Conservation (phyloP, 2,888 invertebrate genomes). For the Melieria omissa region DNA sequence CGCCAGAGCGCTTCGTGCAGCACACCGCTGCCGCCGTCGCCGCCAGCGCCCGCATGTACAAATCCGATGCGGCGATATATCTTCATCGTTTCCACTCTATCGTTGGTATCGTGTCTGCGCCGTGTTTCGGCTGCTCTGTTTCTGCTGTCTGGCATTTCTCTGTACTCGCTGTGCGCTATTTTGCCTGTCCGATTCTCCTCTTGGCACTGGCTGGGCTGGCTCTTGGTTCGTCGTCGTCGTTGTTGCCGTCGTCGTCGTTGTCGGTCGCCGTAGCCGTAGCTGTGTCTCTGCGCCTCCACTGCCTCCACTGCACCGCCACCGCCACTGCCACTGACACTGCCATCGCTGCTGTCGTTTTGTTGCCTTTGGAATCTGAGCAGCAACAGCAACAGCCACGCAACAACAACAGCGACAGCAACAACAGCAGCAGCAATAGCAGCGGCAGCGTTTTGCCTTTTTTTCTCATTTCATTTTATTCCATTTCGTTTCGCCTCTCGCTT, state of each 20-base stretch:
- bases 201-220: slow-evolving; percentile 5
- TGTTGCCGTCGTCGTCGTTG: background rate
- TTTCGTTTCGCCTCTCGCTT: background rate
- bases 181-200: slow-evolving; percentile 32
- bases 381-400: background rate
- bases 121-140: too few relatives aligned
- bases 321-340: background rate
- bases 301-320: background rate
- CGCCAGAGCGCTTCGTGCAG: too few relatives aligned
- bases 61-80: too few relatives aligned
- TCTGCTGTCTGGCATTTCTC: too few relatives aligned
- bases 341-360: background rate
- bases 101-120: too few relatives aligned
- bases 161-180: too few relatives aligned
- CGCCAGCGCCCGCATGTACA: too few relatives aligned
- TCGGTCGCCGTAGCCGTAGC: background rate
- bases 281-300: background rate
- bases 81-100: too few relatives aligned
- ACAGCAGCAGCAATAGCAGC: slow-evolving; percentile 8
- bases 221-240: slow-evolving; percentile 8
- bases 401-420: background rate
- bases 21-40: too few relatives aligned
- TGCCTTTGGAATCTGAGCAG: slow-evolving; percentile 24
- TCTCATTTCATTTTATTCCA: background rate
- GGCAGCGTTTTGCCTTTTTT: background rate